Conservation (phyloP, 2,113 vertebrate genomes). For the Rhineura floridana region DNA sequence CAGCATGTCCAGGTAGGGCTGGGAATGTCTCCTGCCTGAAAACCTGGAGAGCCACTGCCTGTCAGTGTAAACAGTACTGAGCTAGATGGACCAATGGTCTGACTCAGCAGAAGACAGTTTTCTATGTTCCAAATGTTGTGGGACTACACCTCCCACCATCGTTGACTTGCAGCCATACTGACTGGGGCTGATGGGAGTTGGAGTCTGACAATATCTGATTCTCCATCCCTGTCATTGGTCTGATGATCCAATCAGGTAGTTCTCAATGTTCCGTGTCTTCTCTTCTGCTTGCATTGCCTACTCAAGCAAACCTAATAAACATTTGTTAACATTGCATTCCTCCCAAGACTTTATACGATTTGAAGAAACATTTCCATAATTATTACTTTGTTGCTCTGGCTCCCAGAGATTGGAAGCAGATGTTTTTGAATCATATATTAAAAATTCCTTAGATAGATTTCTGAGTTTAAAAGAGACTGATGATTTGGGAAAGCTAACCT, state of each 20-base stretch:
- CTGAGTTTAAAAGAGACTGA: neutral
- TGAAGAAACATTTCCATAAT: neutral
- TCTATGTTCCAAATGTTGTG: neutral
- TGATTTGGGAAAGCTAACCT: neutral
- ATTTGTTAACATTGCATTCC: neutral
- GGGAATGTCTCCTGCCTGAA: no score
- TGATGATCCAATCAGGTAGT: neutral
- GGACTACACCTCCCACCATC: neutral
- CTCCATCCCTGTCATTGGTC: neutral
- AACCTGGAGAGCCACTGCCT: no score
- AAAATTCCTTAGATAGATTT: neutral
- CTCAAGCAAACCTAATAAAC: neutral
- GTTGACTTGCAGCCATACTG: no score
- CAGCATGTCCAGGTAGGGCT: no score
- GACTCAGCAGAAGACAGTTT: no score
- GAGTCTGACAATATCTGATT: neutral
- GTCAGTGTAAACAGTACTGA: no score
- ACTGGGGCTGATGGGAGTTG: neutral
- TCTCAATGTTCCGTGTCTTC: neutral
- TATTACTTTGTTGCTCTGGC: neutral
- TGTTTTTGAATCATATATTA: constrained; percentile 1
- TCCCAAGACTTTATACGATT: neutral
- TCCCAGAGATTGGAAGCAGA: neutral
- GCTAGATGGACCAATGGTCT: no score
- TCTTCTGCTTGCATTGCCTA: neutral